phyloP scores from a whole-genome alignment of 1,140 invertebrate species.

The Frieseomelitta varia region DNA sequence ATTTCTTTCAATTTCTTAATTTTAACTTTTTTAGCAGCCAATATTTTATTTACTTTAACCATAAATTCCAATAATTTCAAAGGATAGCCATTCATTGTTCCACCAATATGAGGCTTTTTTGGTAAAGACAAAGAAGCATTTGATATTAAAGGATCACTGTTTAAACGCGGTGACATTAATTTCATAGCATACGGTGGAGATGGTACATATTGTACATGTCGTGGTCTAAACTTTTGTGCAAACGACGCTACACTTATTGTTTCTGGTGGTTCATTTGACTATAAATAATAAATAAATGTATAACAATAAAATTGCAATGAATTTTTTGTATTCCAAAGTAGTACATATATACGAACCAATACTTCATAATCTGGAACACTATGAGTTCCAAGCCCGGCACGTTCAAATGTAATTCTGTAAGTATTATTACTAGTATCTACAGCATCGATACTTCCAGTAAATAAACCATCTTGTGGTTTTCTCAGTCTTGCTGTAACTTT shows the following conservation, averaged over 20 bases:
- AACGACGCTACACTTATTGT: slow-evolving; percentile 94
- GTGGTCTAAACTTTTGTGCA: slow-evolving; percentile 90
- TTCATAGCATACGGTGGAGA: slow-evolving; percentile 83
- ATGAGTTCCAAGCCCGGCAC: slow-evolving; percentile 95
- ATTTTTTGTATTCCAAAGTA: background rate
- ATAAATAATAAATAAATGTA: slow-evolving; percentile 54
- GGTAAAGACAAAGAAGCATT: slow-evolving; percentile 78
- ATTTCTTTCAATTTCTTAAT: slow-evolving; percentile 92
- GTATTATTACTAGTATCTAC: slow-evolving; percentile 98
- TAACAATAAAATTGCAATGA: background rate
- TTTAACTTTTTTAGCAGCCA: slow-evolving; percentile 91
- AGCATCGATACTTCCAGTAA: slow-evolving; percentile 97
- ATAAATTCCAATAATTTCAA: slow-evolving; percentile 92
- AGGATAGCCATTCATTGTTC: slow-evolving; percentile 91
- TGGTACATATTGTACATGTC: slow-evolving; percentile 84
- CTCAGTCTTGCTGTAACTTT: slow-evolving; percentile 96
- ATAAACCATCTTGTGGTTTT: slow-evolving; percentile 97
- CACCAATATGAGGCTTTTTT: slow-evolving; percentile 80
- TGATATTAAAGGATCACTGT: slow-evolving; percentile 84
- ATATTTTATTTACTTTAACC: slow-evolving; percentile 93
- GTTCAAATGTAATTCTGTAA: slow-evolving; percentile 98
- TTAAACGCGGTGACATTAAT: slow-evolving; percentile 80
- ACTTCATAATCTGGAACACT: slow-evolving; percentile 99
- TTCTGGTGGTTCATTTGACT: slow-evolving; percentile 94
- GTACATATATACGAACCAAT: slow-evolving; percentile 82